Conservation (phyloP, 2,797 vertebrate genomes). For the Scyliorhinus canicula region DNA sequence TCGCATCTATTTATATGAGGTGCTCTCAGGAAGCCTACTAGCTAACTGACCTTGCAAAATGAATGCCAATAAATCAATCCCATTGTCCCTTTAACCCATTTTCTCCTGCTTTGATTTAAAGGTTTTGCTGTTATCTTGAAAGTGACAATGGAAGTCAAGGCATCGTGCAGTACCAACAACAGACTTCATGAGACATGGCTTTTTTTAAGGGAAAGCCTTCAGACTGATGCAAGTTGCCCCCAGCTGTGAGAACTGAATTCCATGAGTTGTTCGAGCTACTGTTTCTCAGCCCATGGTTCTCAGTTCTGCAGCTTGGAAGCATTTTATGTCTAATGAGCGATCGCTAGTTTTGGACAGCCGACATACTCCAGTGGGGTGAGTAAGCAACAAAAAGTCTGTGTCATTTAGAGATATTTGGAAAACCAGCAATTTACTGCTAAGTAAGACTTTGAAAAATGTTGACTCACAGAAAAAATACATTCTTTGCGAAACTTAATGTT, state of each 20-base stretch:
- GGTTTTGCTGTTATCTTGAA: neutral
- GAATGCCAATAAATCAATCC: neutral
- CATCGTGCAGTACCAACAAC: neutral
- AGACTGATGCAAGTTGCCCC: constrained; percentile 42
- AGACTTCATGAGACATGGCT: neutral
- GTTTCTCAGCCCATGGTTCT: constrained; percentile 56
- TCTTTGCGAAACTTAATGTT: neutral
- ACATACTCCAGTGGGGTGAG: neutral
- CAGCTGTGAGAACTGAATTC: constrained; percentile 70
- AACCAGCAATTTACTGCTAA: neutral
- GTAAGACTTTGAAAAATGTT: neutral
- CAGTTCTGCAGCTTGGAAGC: constrained; percentile 62
- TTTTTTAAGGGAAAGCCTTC: neutral
- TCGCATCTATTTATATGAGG: neutral
- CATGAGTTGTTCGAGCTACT: constrained; percentile 55
- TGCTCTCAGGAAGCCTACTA: neutral
- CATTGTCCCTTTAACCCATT: neutral
- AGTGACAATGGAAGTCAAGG: neutral
- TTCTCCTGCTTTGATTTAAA: neutral
- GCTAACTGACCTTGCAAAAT: constrained; percentile 3
- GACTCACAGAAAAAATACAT: neutral
- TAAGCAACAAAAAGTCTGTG: neutral
- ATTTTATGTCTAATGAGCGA: neutral
- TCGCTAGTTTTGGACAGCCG: neutral
- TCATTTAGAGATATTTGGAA: neutral